Conservation (phyloP, 1,140 invertebrate genomes). For the Dendrolimus kikuchii region DNA sequence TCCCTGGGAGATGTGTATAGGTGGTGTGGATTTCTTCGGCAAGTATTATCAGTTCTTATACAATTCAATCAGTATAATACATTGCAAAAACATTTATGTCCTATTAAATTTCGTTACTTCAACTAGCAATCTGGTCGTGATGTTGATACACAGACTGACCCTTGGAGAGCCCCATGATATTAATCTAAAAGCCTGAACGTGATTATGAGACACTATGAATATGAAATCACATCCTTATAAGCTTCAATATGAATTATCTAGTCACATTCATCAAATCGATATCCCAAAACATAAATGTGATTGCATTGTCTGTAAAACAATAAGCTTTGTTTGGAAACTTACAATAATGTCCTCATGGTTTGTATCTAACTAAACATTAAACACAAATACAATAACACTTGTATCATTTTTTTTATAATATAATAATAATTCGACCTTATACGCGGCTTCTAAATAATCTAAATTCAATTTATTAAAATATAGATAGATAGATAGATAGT, state of each 20-base stretch:
- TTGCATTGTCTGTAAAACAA: slow-evolving; percentile 53
- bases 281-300: slow-evolving; percentile 47
- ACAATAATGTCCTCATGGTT: no score
- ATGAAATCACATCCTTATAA: slow-evolving; percentile 27
- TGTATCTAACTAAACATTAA: no score
- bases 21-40: no score
- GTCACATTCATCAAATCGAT: slow-evolving; percentile 22
- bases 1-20: no score
- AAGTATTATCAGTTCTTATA: no score
- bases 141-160: neutral
- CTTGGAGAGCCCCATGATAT: slow-evolving; percentile 20
- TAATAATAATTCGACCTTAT: no score
- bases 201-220: slow-evolving; percentile 25
- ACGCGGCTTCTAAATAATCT: no score
- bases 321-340: slow-evolving; percentile 20
- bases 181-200: slow-evolving; percentile 33
- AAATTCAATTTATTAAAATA: no score
- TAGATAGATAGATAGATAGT: no score
- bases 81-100: neutral
- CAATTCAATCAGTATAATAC: slow-evolving; percentile 3
- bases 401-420: no score
- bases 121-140: neutral
- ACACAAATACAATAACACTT: no score
- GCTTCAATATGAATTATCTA: slow-evolving; percentile 40
- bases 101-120: no score